phyloP scores from a whole-genome alignment of 2,113 vertebrate species.

The Muscicapa adusta region DNA sequence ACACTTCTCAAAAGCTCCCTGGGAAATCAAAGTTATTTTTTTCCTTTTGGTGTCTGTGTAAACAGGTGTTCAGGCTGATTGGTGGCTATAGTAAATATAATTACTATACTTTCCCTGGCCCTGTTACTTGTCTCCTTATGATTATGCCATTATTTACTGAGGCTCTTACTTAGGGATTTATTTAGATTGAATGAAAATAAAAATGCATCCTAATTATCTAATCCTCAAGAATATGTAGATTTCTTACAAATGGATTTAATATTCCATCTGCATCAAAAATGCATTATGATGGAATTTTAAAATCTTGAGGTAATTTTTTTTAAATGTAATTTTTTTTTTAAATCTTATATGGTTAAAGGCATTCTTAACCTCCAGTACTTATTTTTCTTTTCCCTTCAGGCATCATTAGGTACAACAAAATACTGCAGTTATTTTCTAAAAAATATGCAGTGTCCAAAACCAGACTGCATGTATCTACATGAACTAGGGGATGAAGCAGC shows the following conservation, averaged over 20 bases:
- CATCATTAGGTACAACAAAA: constrained; percentile 99
- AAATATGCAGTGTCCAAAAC: constrained; percentile 99
- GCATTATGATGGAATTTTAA: neutral
- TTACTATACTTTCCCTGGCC: neutral
- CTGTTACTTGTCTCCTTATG: neutral
- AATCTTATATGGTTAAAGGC: neutral
- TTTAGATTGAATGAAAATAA: neutral
- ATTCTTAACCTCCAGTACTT: neutral
- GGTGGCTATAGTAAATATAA: neutral
- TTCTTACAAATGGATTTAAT: neutral
- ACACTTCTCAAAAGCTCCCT: neutral
- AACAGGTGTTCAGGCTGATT: neutral
- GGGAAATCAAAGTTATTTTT: neutral
- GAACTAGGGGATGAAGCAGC: constrained; percentile 98
- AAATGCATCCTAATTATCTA: neutral
- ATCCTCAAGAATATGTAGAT: neutral
- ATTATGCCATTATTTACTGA: neutral
- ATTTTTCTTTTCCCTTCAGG: constrained; percentile 69
- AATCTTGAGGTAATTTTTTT: neutral
- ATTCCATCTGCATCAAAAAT: neutral
- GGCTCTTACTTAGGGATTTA: neutral
- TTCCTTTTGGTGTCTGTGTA: neutral
- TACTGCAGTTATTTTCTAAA: constrained; percentile 99
- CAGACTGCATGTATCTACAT: constrained; percentile 99
- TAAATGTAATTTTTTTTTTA: neutral